These are phyloP conservation scores for Reticulitermes speratus DNA, from an alignment of 1,140 invertebrate genomes.

Conservation along the genomic window DNA sequence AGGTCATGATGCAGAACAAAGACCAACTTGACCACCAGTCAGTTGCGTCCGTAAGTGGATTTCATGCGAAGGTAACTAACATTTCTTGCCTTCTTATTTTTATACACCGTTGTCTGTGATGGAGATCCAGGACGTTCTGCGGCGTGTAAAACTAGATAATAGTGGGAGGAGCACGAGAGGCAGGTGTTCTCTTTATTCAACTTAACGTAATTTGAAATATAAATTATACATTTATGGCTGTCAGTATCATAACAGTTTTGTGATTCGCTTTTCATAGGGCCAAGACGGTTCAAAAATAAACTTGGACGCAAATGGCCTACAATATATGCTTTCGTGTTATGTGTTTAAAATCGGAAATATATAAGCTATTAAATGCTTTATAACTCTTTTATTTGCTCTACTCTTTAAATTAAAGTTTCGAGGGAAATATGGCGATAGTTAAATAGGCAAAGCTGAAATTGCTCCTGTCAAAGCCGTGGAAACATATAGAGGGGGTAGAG, in stretches of 20 bases:
- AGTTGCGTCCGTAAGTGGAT: not conserved
- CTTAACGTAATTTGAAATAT: not conserved
- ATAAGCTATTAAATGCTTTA: too few species aligned
- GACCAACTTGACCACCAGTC: not conserved
- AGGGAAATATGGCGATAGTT: too few species aligned
- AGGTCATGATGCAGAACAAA: constrained; percentile 14
- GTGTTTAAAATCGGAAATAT: too few species aligned
- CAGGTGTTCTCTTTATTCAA: not conserved
- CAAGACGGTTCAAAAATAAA: not conserved
- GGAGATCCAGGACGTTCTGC: not conserved
- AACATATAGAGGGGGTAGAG: too few species aligned
- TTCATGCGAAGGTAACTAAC: not conserved
- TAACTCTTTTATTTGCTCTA: too few species aligned
- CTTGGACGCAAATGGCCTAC: not conserved
- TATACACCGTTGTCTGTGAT: not conserved
- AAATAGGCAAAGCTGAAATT: too few species aligned
- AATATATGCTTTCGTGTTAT: too few species aligned
- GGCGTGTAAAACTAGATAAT: not conserved
- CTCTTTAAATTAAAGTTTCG: too few species aligned
- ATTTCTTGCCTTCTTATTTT: not conserved
- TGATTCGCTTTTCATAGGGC: not conserved
- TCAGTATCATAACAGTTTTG: not conserved
- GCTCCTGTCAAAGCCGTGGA: too few species aligned
- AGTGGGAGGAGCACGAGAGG: not conserved
- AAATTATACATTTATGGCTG: not conserved